Evolutionary conservation across 1,140 invertebrate species (phyloP), one percentile per base, ranked within the genome.

Genomic region (Harlomillsia oculata): DNA sequence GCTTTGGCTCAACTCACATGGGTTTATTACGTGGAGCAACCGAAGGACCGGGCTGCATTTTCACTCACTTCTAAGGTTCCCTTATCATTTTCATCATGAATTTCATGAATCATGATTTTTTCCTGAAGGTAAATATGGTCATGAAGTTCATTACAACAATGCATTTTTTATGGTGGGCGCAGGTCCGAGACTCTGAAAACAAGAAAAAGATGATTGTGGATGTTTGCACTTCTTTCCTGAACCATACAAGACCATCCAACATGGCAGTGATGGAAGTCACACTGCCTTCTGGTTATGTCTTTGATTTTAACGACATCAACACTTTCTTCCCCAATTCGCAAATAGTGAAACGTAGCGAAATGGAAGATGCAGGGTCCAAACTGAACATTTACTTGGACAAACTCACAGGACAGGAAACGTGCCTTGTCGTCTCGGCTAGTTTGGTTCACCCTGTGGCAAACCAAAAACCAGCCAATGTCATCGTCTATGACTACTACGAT

Each of bases 231-330:
- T 3, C 53, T 13, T 54, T 30, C 41, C n/a, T n/a, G n/a, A 30
- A 21, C 32, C 2, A 9, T 13, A 26, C 25, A 36, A 29, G 20
- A 14, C 2, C 46, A 60, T 85, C 83, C 64, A 91, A 91, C 67
- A 91, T 92, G 87, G 87, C 85, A 29, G 82, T 92, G 2, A 84
- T 91, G 80, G 87, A 90, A 73, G 80, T 91, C 0, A 79, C 77
- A 59, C 74, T 91, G 44, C 87, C 88, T 1, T 89, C 87, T 21
- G 89, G 89, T 29, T 92, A 87, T 68, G 81, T 82, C 1, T 84
- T 85, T 1, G 85, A 89, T 65, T 26, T 2, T 8, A 48, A 57
- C 3, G 20, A 5, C 2, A n/a, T 57, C 5, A 8, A 18, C 3
- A 3, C n/a, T 11, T 8, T 51, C 14, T 30, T 4, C 6, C n/a